phyloP scores from a whole-genome alignment of 2,888 invertebrate species.

The Elmis aenea region DNA sequence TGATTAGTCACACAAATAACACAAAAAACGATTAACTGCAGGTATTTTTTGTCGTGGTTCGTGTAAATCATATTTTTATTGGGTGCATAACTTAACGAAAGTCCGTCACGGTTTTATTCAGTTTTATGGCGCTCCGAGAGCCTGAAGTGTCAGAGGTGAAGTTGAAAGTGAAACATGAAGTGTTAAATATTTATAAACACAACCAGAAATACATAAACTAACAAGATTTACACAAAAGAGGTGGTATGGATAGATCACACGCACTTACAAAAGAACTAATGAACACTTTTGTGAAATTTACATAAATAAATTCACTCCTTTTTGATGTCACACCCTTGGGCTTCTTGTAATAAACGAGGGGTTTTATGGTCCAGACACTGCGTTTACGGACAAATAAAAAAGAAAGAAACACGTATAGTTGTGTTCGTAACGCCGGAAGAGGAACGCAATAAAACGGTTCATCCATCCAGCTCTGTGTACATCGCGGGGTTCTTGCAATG shows the following conservation, averaged over 20 bases:
- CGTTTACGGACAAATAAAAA: conserved; percentile 10
- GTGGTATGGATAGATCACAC: conserved; percentile 9
- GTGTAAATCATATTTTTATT: no score
- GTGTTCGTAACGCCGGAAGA: conserved; percentile 8
- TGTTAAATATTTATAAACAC: conserved; percentile 9
- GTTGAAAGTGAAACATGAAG: no score
- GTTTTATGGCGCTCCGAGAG: no score
- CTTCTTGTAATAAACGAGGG: conserved; percentile 14
- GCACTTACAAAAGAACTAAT: conserved; percentile 13
- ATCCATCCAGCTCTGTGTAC: conserved; percentile 2
- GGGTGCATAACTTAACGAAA: no score
- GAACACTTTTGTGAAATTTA: conserved; percentile 15
- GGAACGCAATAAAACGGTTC: conserved; percentile 6
- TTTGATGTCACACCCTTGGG: conserved; percentile 16
- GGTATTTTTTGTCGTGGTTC: no score
- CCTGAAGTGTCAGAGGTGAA: no score
- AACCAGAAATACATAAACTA: conserved; percentile 9
- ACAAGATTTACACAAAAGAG: conserved; percentile 10
- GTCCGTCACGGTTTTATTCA: no score
- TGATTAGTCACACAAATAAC: no score
- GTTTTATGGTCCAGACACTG: conserved; percentile 10
- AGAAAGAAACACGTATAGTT: conserved; percentile 7
- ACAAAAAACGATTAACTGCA: no score
- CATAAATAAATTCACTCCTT: conserved; percentile 18
- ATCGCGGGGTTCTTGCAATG: conserved; percentile 1